Base-by-base conservation (phyloP, 2,888 invertebrate genomes). In the Tetragonisca angustula region DNA sequence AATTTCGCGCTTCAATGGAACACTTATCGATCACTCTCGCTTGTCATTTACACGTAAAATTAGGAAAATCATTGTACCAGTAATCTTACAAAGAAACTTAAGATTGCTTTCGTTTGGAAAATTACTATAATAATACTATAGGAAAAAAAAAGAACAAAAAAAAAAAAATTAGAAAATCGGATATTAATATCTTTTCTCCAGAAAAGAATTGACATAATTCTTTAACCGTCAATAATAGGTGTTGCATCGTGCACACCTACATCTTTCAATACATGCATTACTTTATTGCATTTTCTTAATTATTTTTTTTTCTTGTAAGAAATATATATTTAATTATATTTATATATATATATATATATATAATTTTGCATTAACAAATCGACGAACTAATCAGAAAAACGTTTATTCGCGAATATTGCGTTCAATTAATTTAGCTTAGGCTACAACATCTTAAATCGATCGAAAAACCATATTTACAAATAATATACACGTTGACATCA, bases 241-340 rank as follows among this genome's bases (percentile, higher is more conserved):
- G 52, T 74, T 54, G 27, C 59, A 65, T 59, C 32, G 49, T 74
- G 69, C 27, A 56, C 43, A 56, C 32, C 62, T 79, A 62, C 77
- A 62, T 79, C 70, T 70, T 73, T 86, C 88, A 85, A 89, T 88
- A 89, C 90, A 89, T 89, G 89, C 77, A 84, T 89, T 86, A 89
- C 78, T 70, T 79, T 67, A 62, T 67, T 82, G 13, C 71, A 64
- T 56, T 67, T n/a, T 21, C 15, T 50, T 1, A 54, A 21, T 17
- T 6, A 2, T 32, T 32, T 4, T 17, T 15, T 15, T 19, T 13
- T 50, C 9, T 27, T 9, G 0, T 27, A 49, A 15, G 13, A 21
- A 49, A 24, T 72, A 61, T 27, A 15, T 49, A 27, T 43, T 43
- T 43, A 43, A 43, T 9, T 43, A 43, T 36, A 9, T n/a, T n/a